Base-by-base conservation (phyloP, 1,140 invertebrate genomes). In the Leptinotarsa defecta region DNA sequence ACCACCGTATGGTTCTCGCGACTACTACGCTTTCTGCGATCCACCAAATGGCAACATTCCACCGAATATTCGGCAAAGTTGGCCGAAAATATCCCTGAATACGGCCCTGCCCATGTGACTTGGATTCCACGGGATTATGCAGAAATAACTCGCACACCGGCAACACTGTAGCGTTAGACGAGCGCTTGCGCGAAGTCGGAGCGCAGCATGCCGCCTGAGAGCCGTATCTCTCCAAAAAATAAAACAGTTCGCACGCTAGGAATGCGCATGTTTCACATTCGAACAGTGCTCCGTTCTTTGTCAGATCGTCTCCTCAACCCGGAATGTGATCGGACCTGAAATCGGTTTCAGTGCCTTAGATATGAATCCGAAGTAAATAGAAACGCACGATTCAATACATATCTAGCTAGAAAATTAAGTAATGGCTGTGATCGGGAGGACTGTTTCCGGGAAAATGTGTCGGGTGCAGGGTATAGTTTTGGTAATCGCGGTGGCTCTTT, bases 381-480 rank as follows among this genome's bases (percentile, higher is more conserved):
- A 57, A 57, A 57, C 52, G 52, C 52, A 19, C 52, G 52, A 57
- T 57, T 17, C 1, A 57, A 17, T 8, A 57, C 52, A 57, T 57
- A 57, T 57, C 52, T 57, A 57, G 15, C 52, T 57, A 57, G 15
- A 0, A 57, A 57, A 57, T 57, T 8, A 57, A 57, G 70, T 62
- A 8, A 71, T 71, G 70, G 70, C 70, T 71, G 70, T 71, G 70
- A 62, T 71, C 43, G 48, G 27, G 57, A 61, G 70, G 70, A 71
- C 57, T 43, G 52, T 61, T 27, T 49, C 34, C 52, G 17, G 13
- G 48, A 71, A 62, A 43, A 71, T 71, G 70, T 61, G 57, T 71
- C 70, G 19, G n/a, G 22, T 49, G 27, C 70, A 71, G 70, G 70
- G 70, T 71, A 49, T 71, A 48, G 6, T 70, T 34, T 48, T 27